These are phyloP conservation scores for Rhipidura dahli DNA, from an alignment of 2,113 vertebrate species.

Conservation along the genomic window DNA sequence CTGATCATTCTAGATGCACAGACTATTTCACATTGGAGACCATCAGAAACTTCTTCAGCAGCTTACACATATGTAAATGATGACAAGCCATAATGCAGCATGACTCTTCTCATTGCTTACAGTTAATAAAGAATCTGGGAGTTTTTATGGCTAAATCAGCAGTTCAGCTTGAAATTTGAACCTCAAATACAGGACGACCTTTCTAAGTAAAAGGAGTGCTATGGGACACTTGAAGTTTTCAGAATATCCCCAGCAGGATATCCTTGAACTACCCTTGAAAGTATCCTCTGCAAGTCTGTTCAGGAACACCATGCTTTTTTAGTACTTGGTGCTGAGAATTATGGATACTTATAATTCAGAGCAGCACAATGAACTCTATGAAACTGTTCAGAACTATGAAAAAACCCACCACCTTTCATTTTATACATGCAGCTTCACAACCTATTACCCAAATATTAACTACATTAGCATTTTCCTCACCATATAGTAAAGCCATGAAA, in stretches of 20 bases:
- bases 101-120: not conserved
- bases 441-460: not conserved
- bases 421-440: not conserved
- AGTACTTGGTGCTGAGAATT: not conserved
- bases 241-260: not conserved
- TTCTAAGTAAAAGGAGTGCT: not conserved
- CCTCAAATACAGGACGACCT: not conserved
- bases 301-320: not conserved
- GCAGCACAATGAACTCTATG: not conserved
- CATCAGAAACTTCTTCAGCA: not conserved
- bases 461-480: not conserved
- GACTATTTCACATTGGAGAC: fast-evolving
- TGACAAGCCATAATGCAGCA: fast-evolving
- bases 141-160: not conserved
- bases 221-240: not conserved
- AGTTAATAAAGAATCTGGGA: not conserved
- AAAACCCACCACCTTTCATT: not conserved
- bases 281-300: not conserved
- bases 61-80: not conserved
- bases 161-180: not conserved
- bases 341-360: not conserved
- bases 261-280: not conserved
- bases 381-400: not conserved
- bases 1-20: not conserved
- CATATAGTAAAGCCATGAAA: not conserved